Evolutionary conservation across 2,113 vertebrate genomes (phyloP).

Genomic region (Carassius carassius): DNA sequence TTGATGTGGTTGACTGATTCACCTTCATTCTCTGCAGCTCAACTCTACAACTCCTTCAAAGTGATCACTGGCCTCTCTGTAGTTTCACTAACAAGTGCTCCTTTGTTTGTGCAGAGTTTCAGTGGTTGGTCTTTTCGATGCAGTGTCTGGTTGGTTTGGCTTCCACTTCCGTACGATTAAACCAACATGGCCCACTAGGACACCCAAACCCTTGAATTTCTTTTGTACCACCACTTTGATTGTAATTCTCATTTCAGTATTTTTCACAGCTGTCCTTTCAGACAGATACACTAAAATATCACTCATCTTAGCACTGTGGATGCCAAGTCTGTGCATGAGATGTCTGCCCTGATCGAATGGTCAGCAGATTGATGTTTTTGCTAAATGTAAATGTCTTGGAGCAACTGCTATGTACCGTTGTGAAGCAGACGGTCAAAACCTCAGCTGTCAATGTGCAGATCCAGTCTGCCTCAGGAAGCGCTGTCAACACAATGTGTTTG

Average conservation of each 20-base stretch:
- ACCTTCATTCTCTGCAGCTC: not conserved
- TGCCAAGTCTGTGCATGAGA: not conserved
- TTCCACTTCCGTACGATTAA: not conserved
- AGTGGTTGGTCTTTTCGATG: not conserved
- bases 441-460: not conserved
- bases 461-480: not conserved
- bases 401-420: not conserved
- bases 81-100: not conserved
- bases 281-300: not conserved
- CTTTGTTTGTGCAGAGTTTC: not conserved
- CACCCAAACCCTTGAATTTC: not conserved
- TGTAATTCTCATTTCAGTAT: not conserved
- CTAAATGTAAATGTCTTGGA: not conserved
- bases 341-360: not conserved
- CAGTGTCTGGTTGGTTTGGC: not conserved
- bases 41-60: conserved; percentile 3
- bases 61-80: not conserved
- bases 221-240: not conserved
- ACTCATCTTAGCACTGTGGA: not conserved
- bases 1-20: conserved; percentile 22
- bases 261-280: not conserved
- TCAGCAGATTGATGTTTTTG: conserved; percentile 8
- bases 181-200: not conserved
- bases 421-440: not conserved
- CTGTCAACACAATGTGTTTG: not conserved